Percentiles rank a stretch among this genome's conserved stretches.
These are phyloP conservation scores for Melospiza melodia DNA, from an alignment of 2,113 vertebrate genomes.

Conservation along the genomic window DNA sequence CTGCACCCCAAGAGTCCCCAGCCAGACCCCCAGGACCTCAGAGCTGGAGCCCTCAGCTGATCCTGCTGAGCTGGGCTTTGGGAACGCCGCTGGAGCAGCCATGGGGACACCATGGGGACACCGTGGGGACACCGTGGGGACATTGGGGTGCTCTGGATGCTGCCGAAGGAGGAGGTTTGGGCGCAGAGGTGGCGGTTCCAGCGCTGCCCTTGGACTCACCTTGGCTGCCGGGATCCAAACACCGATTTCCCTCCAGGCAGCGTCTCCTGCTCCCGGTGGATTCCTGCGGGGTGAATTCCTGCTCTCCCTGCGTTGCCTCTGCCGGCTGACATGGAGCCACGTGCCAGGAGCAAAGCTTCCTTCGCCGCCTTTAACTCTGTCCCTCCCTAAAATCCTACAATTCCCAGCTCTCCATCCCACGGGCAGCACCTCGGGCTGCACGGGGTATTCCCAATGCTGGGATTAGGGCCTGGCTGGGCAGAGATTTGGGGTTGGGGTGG, in stretches of 20 bases:
- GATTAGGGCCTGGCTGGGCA: neutral
- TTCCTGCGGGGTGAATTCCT: constrained; percentile 65
- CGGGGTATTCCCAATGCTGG: rapidly evolving
- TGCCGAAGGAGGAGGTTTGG: rapidly evolving
- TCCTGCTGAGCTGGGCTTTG: neutral
- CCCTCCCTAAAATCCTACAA: neutral
- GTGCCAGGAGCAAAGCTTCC: constrained; percentile 42
- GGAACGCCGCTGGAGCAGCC: neutral
- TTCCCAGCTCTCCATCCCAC: neutral
- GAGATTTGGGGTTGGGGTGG: neutral
- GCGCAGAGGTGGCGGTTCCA: rapidly evolving
- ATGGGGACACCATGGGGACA: neutral
- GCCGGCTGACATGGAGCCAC: constrained; percentile 47
- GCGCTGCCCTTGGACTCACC: constrained; percentile 62
- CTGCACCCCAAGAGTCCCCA: neutral
- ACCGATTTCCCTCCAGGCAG: neutral
- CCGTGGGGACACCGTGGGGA: neutral
- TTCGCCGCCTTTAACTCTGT: constrained; percentile 37
- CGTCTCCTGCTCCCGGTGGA: constrained; percentile 3
- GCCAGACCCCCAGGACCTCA: rapidly evolving
- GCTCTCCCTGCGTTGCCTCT: constrained; percentile 21
- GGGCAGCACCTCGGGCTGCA: rapidly evolving
- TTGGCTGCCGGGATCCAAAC: neutral
- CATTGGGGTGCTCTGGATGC: rapidly evolving
- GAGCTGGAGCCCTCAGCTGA: neutral